Base-by-base conservation (phyloP, 2,113 vertebrate genomes). In the Sorex fumeus region DNA sequence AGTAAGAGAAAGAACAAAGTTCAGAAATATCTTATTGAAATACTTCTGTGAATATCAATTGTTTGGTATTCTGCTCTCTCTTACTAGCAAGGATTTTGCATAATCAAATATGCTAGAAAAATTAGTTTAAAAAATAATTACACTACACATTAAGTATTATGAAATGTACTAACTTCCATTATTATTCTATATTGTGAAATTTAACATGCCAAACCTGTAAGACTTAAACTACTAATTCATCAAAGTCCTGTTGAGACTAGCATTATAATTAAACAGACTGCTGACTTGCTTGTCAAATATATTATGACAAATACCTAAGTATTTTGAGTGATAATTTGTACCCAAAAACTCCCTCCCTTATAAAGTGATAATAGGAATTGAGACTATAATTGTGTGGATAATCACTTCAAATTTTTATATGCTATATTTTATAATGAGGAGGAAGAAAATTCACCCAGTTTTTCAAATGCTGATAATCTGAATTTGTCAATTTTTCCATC, bases 111-210 rank as follows among this genome's bases (percentile, higher is more conserved):
- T 87, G 23, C 6, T 83, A 90, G 57, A 69, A 90, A 93, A 79
- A 78, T 30, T 83, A 4, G 30, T 9, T n/a, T 72, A 91, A 60
- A 88, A 94, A 93, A 72, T 81, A 64, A 79, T 53, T 9, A 87
- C 9, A 2, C 81, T 84, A 3, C 27, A 81, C 36, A 15, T 92
- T 86, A 93, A 84, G 21, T 92, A 57, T 40, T 70, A 69, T 93
- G 10, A 86, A 75, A 81, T 1, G 81, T 79, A 77, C 88, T 60
- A 79, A 94, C 72, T 72, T 90, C 28, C 13, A 78, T 81, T 80
- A 77, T 90, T 16, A 60, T 64, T 81, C 91, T 86, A 74, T 79
- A 28, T 67, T 84, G 18, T 91, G 78, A 95, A 84, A 94, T 79
- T 88, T 34, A 91, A 30, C 30, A 83, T 84, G 19, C 8, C 47